These are phyloP conservation scores for Dendrocopos noguchii DNA, from an alignment of 2,113 vertebrate genomes.

Conservation along the genomic window DNA sequence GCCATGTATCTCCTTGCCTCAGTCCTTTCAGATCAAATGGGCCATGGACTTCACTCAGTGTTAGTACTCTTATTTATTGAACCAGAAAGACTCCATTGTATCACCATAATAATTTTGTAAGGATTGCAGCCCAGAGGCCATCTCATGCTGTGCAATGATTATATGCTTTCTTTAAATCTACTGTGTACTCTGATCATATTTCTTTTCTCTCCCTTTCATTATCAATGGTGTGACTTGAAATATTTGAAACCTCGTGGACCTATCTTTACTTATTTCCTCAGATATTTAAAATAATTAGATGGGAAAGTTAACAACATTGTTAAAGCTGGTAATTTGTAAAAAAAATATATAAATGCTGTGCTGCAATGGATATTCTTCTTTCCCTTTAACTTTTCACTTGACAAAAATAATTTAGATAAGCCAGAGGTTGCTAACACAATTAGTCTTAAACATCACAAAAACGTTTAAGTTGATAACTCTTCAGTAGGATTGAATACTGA, in stretches of 20 bases:
- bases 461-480: neutral
- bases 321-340: neutral
- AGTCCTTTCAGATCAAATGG: slow-evolving; percentile 1
- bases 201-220: neutral
- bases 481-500: neutral
- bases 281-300: neutral
- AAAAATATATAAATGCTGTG: neutral
- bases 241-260: neutral
- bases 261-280: neutral
- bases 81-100: neutral
- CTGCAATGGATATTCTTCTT: neutral
- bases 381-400: neutral
- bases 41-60: neutral
- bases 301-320: neutral
- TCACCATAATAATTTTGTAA: neutral
- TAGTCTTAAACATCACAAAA: neutral
- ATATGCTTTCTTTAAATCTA: neutral
- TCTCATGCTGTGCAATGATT: neutral
- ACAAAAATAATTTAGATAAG: neutral
- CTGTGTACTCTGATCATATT: neutral
- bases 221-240: neutral
- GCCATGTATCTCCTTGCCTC: neutral
- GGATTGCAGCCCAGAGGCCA: neutral
- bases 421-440: neutral
- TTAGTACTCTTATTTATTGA: neutral